Evolutionary conservation across 2,113 vertebrate species (phyloP), one percentile per base, ranked within the genome.

Genomic region (Pao palembangensis): DNA sequence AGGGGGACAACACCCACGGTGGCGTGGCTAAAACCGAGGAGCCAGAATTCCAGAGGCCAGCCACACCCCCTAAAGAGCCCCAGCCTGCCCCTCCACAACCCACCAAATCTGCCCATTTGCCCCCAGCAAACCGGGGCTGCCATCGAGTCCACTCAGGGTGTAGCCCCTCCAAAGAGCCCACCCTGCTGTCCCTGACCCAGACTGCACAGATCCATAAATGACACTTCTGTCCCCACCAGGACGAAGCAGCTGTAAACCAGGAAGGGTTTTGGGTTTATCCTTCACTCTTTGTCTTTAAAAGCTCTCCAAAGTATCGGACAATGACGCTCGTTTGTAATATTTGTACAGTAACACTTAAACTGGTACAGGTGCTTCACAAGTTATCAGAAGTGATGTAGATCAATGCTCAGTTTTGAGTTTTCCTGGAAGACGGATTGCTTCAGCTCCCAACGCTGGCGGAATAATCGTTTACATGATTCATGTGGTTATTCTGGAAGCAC

Each of bases 1-100:
- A 92, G 80, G 79, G 57, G 41, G 93, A 92, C 78, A 38, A 81
- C 59, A 87, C 90, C 23, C 78, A 49, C 49, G 91, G 83, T 0
- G 82, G 75, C 1, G 78, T 77, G 31, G 78, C 80, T 3, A 76
- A 83, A 64, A 79, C 64, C 0, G 69, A 84, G 5, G 93, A 85
- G 42, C 79, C 67, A 12, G 86, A 75, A 82, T 90, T 87, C 42
- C 86, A 89, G 89, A 92, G 85, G 79, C 84, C 93, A 60, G 83
- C 88, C 57, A 76, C 71, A 2, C 91, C 82, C 18, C 89, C 86
- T 4, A 62, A 51, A 52, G 74, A 85, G 52, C 79, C 79, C 3
- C 84, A 84, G 62, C 75, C 82, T 0, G 76, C 80, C 0, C 41
- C 80, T 7, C 84, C 83, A 6, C 76, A 85, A 61, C 75, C 76